Evolutionary conservation across 2,113 vertebrate genomes (phyloP), one percentile per base, ranked within the genome.

Genomic region (Hemiscyllium ocellatum): DNA sequence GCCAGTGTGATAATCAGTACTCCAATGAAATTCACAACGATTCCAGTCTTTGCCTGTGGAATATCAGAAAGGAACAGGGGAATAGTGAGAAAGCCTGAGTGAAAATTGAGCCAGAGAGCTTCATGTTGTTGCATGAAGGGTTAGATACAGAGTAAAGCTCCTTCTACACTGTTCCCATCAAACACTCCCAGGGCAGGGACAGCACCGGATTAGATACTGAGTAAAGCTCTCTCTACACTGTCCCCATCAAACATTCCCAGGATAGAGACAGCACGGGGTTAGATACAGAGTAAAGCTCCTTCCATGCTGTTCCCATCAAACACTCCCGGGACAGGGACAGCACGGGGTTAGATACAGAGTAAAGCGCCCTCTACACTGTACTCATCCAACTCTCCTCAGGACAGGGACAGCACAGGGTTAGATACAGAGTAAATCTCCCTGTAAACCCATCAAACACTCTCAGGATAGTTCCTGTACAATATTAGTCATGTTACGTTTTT

Each of bases 1-100:
- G 65, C 96, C 90, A 96, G 86, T 13, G 96, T 66, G 68, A 96
- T 76, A 0, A 95, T 12, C 24, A 78, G 2, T 10, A 96, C 70
- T 2, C 96, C 96, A 7, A 96, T 47, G 2, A 96, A 0, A 3
- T 78, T 96, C 24, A 96, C 72, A 0, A 96, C 24, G 1, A 94
- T 24, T 68, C 96, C 96, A 3, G 66, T 52, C 72, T 56, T 96
- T 20, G 72, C 86, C 96, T 96, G 70, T 66, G 33, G 19, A 3
- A 85, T 6, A 87, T 5, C 29, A 24, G 61, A 95, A 37, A 47
- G 22, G 26, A 7, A 6, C 12, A 19, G 47, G 56, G 47, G 76
- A 12, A 85, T 29, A 22, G 3, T 56, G 47, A 7, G 8, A 50
- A 2, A 26, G 17, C 65, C 89, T 1, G 29, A 61, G 52, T 33